A percentile compares a stretch with the other conserved stretches of the same genome.
These are phyloP conservation scores for Scolopax rusticola DNA, from an alignment of 2,797 vertebrate genomes.

Conservation along the genomic window DNA sequence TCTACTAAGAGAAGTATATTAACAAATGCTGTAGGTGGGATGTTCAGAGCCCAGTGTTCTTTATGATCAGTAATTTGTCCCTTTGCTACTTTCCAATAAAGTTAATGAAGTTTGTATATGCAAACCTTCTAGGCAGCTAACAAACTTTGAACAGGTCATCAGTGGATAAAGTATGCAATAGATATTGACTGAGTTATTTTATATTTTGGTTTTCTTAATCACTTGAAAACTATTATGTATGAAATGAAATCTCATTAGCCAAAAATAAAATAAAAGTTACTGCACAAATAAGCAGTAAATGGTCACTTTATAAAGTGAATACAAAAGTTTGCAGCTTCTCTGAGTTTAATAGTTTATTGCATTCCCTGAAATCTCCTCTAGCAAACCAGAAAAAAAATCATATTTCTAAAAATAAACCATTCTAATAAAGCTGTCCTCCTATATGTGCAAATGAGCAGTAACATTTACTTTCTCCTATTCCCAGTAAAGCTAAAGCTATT, in stretches of 20 bases:
- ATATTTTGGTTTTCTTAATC: background rate
- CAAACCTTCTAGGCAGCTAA: background rate
- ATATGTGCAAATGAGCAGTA: background rate
- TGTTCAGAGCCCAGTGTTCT: background rate
- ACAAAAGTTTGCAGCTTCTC: background rate
- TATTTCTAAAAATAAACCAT: conserved; percentile 21
- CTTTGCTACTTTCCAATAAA: background rate
- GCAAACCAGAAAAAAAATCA: background rate
- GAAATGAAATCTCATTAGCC: background rate
- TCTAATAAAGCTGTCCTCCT: background rate
- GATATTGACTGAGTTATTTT: background rate
- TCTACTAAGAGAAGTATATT: background rate
- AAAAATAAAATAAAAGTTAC: background rate
- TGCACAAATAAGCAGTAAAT: background rate
- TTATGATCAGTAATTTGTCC: background rate
- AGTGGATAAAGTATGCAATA: background rate
- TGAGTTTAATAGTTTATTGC: background rate
- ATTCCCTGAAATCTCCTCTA: background rate
- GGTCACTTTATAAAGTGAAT: background rate
- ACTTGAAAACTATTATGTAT: background rate
- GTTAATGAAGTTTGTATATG: background rate
- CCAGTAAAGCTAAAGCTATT: background rate
- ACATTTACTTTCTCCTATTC: background rate
- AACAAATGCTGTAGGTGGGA: background rate
- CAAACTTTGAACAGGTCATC: background rate